Percentiles rank a stretch among this genome's conserved stretches.
Conservation (phyloP, 2,888 invertebrate species). For the Azorinus chamasolen region DNA sequence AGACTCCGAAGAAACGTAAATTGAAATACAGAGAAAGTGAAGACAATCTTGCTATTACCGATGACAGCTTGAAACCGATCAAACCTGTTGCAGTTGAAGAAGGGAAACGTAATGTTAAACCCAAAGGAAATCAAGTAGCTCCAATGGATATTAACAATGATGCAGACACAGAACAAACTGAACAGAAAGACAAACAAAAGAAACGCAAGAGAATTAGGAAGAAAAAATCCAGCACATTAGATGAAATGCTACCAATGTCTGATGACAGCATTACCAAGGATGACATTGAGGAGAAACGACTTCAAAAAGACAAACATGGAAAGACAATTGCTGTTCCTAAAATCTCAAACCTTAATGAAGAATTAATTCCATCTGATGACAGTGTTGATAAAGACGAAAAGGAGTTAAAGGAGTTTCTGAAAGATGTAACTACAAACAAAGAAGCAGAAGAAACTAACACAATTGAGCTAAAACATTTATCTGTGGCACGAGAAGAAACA, state of each 20-base stretch:
- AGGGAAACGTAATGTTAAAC: no score
- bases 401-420: conserved; percentile 23
- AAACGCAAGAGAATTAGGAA: conserved; percentile 34
- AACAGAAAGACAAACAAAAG: background rate
- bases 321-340: conserved; percentile 31
- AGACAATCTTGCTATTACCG: background rate
- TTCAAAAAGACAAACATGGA: conserved; percentile 36
- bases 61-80: background rate
- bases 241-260: conserved; percentile 47
- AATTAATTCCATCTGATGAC: conserved; percentile 40
- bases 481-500: conserved; percentile 28
- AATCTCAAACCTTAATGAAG: conserved; percentile 29
- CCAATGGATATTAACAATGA: no score
- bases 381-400: conserved; percentile 47
- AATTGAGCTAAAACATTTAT: background rate
- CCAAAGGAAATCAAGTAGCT: no score
- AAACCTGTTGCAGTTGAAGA: background rate
- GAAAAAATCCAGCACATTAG: conserved; percentile 42
- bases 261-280: conserved; percentile 58
- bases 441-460: background rate
- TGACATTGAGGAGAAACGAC: conserved; percentile 30
- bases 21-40: conserved; percentile 17
- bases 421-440: conserved; percentile 6
- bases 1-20: conserved; percentile 20
- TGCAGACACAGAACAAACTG: background rate